Conservation (phyloP, 1,140 invertebrate species). For the Zaprionus kolodkinae region DNA sequence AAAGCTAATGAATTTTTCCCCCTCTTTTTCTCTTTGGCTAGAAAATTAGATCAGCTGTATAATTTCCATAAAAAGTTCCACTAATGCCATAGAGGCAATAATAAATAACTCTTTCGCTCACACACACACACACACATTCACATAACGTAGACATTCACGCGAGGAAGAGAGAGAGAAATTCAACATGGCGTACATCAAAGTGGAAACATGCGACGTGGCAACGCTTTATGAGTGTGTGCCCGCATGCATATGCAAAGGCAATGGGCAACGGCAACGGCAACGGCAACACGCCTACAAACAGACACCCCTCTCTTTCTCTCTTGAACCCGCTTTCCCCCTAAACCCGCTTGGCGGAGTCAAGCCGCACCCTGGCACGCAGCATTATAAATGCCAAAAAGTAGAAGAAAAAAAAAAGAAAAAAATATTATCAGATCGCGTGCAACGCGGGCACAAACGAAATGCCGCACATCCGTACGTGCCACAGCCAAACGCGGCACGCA, state of each 20-base stretch:
- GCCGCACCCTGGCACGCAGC: slow-evolving; percentile 69
- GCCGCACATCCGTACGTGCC: slow-evolving; percentile 65
- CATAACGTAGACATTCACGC: too few species aligned
- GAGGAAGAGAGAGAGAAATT: slow-evolving; percentile 49
- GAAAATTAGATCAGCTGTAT: slow-evolving; percentile 48
- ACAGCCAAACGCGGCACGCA: slow-evolving; percentile 67
- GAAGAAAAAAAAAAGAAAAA: slow-evolving; percentile 32
- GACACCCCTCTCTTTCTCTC: slow-evolving; percentile 6
- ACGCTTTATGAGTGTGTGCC: slow-evolving; percentile 62
- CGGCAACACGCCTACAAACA: slow-evolving; percentile 42
- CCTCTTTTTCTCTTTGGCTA: not conserved
- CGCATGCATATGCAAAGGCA: slow-evolving; percentile 53
- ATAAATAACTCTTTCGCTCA: slow-evolving; percentile 60
- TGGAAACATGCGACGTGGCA: slow-evolving; percentile 73
- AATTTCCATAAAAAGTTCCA: slow-evolving; percentile 43
- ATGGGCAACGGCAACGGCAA: slow-evolving; percentile 29
- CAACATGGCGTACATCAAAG: slow-evolving; percentile 74
- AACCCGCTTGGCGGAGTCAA: slow-evolving; percentile 20
- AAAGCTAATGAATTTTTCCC: not conserved
- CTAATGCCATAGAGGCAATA: slow-evolving; percentile 42
- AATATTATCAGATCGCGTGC: slow-evolving; percentile 82
- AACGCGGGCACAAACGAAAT: slow-evolving; percentile 65
- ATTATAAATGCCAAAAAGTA: slow-evolving; percentile 65
- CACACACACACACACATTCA: slow-evolving; percentile 22
- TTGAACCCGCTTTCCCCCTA: too few species aligned